A percentile compares a stretch with the other conserved stretches of the same genome.
Conservation (phyloP, 2,113 vertebrate species). For the Otis tarda region DNA sequence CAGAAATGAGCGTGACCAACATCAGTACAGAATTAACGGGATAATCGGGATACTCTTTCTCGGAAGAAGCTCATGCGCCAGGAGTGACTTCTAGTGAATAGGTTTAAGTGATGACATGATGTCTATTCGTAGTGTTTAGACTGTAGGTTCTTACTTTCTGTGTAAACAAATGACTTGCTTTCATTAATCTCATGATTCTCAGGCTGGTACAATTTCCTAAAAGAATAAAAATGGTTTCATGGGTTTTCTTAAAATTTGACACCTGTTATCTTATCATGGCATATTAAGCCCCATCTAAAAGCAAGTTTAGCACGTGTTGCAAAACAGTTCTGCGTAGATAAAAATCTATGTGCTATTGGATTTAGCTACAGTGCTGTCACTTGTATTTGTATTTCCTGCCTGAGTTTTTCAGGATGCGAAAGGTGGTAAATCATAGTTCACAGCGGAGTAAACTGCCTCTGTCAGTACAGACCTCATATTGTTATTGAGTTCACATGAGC, state of each 20-base stretch:
- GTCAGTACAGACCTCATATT: neutral
- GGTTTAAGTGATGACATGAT: neutral
- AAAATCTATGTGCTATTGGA: neutral
- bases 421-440: neutral
- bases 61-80: neutral
- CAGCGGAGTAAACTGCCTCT: neutral
- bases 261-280: neutral
- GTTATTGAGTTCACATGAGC: accelerated
- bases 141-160: neutral
- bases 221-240: neutral
- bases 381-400: neutral
- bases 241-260: neutral
- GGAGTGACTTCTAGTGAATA: neutral
- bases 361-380: neutral
- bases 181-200: neutral
- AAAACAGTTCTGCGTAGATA: neutral
- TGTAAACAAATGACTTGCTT: neutral
- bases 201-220: neutral
- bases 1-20: neutral
- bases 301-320: neutral
- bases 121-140: neutral
- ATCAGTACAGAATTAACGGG: neutral
- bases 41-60: neutral
- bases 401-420: neutral
- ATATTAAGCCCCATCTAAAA: neutral